These are phyloP conservation scores for Carassius carassius DNA, from an alignment of 2,113 vertebrate species.

Conservation along the genomic window DNA sequence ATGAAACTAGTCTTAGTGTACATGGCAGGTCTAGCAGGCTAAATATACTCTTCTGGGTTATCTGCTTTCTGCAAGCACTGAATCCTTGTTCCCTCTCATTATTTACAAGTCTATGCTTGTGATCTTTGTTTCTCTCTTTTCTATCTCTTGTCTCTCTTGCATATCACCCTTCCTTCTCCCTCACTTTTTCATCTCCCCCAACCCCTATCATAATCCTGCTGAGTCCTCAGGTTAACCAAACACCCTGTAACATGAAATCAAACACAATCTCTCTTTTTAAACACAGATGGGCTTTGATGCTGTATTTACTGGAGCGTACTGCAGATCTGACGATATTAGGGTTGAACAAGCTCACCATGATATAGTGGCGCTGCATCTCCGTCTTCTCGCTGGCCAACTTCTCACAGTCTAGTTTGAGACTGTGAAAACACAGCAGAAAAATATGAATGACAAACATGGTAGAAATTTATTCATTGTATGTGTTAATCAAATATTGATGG, in stretches of 20 bases:
- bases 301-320: conserved; percentile 45
- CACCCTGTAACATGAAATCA: conserved; percentile 13
- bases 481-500: too few relatives aligned
- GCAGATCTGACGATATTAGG: neutral
- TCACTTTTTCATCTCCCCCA: conserved; percentile 52
- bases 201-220: conserved; percentile 12
- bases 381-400: conserved; percentile 89
- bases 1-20: conserved; percentile 74
- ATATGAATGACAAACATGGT: neutral
- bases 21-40: conserved; percentile 76
- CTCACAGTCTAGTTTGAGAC: conserved; percentile 87
- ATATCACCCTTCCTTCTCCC: conserved; percentile 23
- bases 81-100: conserved; percentile 77
- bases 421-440: conserved; percentile 59
- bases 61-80: conserved; percentile 72
- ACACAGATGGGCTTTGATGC: conserved; percentile 58
- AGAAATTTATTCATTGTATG: neutral
- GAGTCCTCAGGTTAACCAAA: conserved; percentile 37
- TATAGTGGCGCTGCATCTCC: conserved; percentile 88
- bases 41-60: conserved; percentile 81
- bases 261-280: conserved; percentile 56
- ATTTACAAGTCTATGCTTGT: conserved; percentile 80
- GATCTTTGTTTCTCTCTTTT: conserved; percentile 38
- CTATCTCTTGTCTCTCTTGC: conserved; percentile 18
- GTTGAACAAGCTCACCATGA: conserved; percentile 77